These are phyloP conservation scores for Platypus cylindrus DNA, from an alignment of 2,888 invertebrate species.

Conservation along the genomic window DNA sequence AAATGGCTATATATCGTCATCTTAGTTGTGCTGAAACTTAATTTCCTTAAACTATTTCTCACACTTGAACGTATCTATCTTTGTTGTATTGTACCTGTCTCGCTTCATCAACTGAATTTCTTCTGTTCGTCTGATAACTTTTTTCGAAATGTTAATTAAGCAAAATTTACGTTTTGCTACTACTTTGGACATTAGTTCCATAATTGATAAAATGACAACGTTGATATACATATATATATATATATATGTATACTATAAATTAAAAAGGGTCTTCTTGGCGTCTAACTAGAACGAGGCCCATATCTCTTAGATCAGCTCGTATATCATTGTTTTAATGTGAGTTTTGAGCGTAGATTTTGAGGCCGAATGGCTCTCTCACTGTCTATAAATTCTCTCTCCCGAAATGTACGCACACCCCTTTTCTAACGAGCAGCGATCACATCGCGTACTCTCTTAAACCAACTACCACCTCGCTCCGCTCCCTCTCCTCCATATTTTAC, in stretches of 20 bases:
- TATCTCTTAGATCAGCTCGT: conserved; percentile 37
- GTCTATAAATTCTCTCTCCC: conserved; percentile 38
- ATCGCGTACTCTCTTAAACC: background rate
- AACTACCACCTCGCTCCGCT: conserved; percentile 4
- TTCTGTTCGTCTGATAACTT: conserved; percentile 21
- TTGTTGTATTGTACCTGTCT: too few species aligned
- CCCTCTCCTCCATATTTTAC: too few species aligned
- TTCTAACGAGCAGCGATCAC: conserved; percentile 21
- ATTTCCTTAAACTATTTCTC: too few species aligned
- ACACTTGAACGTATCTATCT: too few species aligned
- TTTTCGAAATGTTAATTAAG: conserved; percentile 32
- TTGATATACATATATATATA: too few species aligned
- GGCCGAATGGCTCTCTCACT: conserved; percentile 31
- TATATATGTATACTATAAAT: too few species aligned
- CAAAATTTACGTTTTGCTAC: conserved; percentile 35
- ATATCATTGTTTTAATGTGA: conserved; percentile 39
- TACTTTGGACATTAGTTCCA: conserved; percentile 32
- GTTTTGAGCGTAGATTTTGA: conserved; percentile 34
- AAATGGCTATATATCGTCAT: too few species aligned
- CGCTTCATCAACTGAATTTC: too few species aligned
- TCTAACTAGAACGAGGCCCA: conserved; percentile 36
- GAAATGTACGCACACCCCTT: conserved; percentile 30
- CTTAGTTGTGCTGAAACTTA: too few species aligned
- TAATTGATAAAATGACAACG: conserved; percentile 39
- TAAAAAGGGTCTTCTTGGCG: conserved; percentile 37